Evolutionary conservation across 2,888 invertebrate species (phyloP).

Genomic region (Balanococcus diminutus): DNA sequence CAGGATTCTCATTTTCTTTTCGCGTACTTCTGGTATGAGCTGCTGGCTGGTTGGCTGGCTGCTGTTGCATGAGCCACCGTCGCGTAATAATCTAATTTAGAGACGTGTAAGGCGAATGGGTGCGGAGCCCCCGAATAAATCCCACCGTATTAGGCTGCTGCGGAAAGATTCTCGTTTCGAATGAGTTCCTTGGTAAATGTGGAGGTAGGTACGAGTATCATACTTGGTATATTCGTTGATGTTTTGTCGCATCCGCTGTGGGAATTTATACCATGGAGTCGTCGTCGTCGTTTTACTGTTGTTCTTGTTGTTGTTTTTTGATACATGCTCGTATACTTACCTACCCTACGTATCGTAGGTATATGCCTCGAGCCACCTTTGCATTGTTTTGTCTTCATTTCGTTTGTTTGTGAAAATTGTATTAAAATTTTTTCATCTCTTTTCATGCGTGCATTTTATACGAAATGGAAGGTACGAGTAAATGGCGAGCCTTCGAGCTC

Average conservation of each 20-base stretch:
- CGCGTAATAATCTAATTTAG: constrained; percentile 20
- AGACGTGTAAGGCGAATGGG: neutral
- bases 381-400: neutral
- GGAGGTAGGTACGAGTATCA: neutral
- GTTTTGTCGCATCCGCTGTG: neutral
- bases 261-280: neutral
- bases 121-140: neutral
- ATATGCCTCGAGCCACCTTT: neutral
- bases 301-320: neutral
- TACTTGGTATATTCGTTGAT: neutral
- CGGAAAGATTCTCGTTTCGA: constrained; percentile 13
- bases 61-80: neutral
- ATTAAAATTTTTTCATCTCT: neutral
- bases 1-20: no score
- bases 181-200: neutral
- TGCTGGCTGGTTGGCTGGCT: no score
- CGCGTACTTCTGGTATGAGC: no score
- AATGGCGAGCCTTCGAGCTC: neutral
- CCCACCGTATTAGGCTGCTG: neutral
- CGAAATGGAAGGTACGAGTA: neutral
- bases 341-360: neutral
- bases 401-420: neutral
- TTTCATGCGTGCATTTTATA: neutral
- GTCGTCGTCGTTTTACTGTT: neutral
- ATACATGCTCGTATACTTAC: neutral